Conservation (phyloP, 1,140 invertebrate genomes). For the Lordiphosa collinella region DNA sequence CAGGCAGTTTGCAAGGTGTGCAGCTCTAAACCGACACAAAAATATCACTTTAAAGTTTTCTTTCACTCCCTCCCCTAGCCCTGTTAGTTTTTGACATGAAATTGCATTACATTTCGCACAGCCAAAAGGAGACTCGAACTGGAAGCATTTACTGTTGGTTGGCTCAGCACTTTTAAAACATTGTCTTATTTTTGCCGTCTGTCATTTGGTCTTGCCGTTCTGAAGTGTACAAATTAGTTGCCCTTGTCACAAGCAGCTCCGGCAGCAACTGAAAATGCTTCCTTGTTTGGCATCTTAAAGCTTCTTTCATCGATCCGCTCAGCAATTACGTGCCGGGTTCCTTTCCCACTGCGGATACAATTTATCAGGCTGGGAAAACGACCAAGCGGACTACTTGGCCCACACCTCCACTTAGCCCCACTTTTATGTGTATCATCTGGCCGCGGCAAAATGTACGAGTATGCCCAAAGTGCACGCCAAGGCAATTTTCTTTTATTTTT, state of each 20-base stretch:
- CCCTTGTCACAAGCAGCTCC: constrained; percentile 60
- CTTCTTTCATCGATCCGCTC: constrained; percentile 72
- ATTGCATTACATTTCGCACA: constrained; percentile 72
- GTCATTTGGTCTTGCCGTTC: constrained; percentile 55
- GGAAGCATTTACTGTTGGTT: constrained; percentile 19
- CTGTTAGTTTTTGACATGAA: constrained; percentile 74
- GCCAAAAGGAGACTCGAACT: constrained; percentile 20
- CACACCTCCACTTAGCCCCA: not conserved
- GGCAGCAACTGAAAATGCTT: constrained; percentile 18
- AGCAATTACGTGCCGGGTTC: constrained; percentile 65
- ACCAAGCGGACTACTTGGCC: constrained; percentile 29
- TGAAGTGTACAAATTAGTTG: constrained; percentile 77
- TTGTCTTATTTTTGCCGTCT: constrained; percentile 73
- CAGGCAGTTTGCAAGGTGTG: constrained; percentile 52
- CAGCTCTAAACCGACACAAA: constrained; percentile 62
- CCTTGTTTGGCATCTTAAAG: constrained; percentile 57
- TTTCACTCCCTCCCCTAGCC: constrained; percentile 18
- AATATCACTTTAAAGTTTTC: constrained; percentile 75
- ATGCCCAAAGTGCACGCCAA: constrained; percentile 69
- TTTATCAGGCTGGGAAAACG: constrained; percentile 71
- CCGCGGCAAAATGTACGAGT: constrained; percentile 27
- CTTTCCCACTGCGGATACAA: constrained; percentile 59
- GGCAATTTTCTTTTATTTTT: constrained; percentile 71
- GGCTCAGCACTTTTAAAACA: constrained; percentile 41
- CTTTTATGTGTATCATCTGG: constrained; percentile 9